These are phyloP conservation scores for Scolopax rusticola DNA, from an alignment of 2,797 vertebrate species.

Conservation along the genomic window DNA sequence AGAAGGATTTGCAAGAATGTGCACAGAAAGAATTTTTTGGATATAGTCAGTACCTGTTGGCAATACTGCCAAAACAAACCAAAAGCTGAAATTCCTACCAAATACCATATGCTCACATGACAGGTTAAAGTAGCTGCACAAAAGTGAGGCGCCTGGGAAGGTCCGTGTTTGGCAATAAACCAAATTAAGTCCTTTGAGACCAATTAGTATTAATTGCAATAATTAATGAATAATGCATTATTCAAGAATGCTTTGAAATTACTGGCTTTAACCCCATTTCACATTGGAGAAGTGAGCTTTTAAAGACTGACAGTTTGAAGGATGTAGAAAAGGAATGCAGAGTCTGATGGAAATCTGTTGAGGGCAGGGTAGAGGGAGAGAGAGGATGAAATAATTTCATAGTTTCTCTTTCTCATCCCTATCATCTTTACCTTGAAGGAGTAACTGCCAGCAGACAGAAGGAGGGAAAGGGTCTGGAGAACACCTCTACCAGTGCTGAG, in stretches of 20 bases:
- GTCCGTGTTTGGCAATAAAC: neutral
- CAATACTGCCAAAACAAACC: neutral
- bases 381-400: neutral
- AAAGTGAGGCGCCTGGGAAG: neutral
- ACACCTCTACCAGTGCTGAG: neutral
- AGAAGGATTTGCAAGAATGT: neutral
- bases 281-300: neutral
- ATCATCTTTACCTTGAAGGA: neutral
- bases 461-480: neutral
- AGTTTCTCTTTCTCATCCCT: neutral
- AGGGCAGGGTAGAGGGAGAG: fast-evolving
- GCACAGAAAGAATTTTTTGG: neutral
- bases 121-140: neutral
- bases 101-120: neutral
- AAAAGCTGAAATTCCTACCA: neutral
- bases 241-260: neutral
- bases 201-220: neutral
- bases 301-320: neutral
- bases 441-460: neutral
- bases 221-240: neutral
- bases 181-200: neutral
- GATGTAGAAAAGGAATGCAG: neutral
- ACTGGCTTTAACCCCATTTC: neutral
- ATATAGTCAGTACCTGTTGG: neutral
- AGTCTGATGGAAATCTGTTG: neutral